Evolutionary conservation across 1,140 invertebrate genomes (phyloP).

Genomic region (Drosophila takahashii): DNA sequence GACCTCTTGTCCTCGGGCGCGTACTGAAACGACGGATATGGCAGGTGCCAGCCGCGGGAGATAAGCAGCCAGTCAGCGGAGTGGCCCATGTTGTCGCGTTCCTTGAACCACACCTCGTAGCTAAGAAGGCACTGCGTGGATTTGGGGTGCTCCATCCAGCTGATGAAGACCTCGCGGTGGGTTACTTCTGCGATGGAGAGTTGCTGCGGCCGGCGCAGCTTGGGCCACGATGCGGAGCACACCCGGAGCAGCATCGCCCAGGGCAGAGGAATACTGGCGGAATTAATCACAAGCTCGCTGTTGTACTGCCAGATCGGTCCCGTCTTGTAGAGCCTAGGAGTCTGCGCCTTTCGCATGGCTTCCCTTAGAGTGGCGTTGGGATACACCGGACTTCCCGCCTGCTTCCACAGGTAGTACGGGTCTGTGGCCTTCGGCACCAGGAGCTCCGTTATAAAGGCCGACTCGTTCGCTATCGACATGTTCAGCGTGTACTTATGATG

Average conservation of each 20-base stretch:
- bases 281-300: constrained; percentile 70
- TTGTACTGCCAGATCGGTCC: constrained; percentile 75
- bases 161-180: constrained; percentile 68
- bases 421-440: constrained; percentile 79
- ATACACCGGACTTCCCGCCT: constrained; percentile 61
- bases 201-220: constrained; percentile 55
- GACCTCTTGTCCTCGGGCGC: constrained; percentile 43
- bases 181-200: constrained; percentile 64
- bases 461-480: constrained; percentile 75
- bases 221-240: constrained; percentile 65
- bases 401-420: constrained; percentile 70
- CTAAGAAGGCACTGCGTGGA: constrained; percentile 72
- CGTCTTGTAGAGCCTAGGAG: constrained; percentile 58
- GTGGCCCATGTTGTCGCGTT: constrained; percentile 21
- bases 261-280: constrained; percentile 64
- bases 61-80: constrained; percentile 63
- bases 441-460: constrained; percentile 80
- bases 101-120: constrained; percentile 79
- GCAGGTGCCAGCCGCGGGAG: constrained; percentile 70
- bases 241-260: constrained; percentile 74
- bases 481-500: constrained; percentile 72
- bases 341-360: constrained; percentile 67
- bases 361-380: constrained; percentile 69
- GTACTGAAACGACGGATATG: constrained; percentile 81
- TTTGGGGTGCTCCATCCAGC: constrained; percentile 68